Conservation (phyloP, 1,140 invertebrate species). For the Zaprionus inermis region DNA sequence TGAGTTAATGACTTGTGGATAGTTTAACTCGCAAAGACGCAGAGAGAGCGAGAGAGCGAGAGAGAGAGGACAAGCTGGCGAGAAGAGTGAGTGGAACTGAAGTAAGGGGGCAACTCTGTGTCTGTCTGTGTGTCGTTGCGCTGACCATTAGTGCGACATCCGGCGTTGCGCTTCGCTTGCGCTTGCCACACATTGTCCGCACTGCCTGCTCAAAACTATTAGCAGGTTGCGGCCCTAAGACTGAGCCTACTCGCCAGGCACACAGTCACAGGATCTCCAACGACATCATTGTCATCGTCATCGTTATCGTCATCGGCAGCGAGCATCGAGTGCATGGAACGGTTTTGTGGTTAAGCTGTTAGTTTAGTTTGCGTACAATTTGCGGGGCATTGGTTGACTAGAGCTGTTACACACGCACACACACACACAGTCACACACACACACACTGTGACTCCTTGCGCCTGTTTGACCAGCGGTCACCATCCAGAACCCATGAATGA, state of each 20-base stretch:
- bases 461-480: conserved; percentile 41
- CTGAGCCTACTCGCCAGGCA: conserved; percentile 19
- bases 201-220: conserved; percentile 60
- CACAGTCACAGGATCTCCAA: conserved; percentile 47
- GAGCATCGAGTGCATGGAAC: conserved; percentile 49
- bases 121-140: conserved; percentile 45
- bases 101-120: background rate
- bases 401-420: background rate
- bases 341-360: conserved; percentile 76
- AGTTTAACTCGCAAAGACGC: conserved; percentile 77
- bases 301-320: no score
- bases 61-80: no score
- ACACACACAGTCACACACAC: background rate
- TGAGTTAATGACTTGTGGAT: conserved; percentile 82
- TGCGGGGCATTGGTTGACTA: conserved; percentile 73
- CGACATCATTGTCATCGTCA: conserved; percentile 17
- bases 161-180: conserved; percentile 76
- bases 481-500: conserved; percentile 69
- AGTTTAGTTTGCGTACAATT: conserved; percentile 82
- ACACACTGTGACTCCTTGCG: conserved; percentile 8
- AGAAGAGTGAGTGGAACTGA: background rate
- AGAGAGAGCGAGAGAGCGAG: conserved; percentile 22
- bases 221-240: conserved; percentile 59
- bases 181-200: conserved; percentile 58
- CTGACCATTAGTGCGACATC: conserved; percentile 83